Evolutionary conservation across 2,888 invertebrate genomes (phyloP), one percentile per base, ranked within the genome.

Genomic region (Aricia artaxerxes): DNA sequence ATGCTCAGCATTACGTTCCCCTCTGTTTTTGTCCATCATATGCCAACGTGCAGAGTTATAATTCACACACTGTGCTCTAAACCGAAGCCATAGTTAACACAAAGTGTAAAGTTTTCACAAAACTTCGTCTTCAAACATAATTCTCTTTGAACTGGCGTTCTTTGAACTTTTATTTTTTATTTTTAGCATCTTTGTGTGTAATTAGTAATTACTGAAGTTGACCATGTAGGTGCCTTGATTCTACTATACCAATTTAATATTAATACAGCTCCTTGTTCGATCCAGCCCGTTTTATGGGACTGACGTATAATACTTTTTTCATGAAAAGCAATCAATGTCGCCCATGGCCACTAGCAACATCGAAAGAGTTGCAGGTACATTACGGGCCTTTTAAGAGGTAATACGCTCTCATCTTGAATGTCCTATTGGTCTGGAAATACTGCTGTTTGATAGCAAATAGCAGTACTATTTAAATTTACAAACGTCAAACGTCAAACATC

Each of bases 41-140:
- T 44, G 49, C 9, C 9, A 49, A 49, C 49, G 9, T 11, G 9
- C 2, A 49, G 49, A 49, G 49, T 11, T 2, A 49, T 49, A 49
- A 69, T 31, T 11, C 31, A 69, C 31, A 69, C 35, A 13, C 35
- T 64, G 9, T 31, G 64, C n/a, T 35, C 31, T 24, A 61, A 61
- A 4, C 35, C 38, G 13, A 69, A 69, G 5, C 38, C 13, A 3
- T 24, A 31, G 64, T 31, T 64, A 31, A 64, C 64, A 64, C 24
- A 64, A 69, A 69, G 35, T 69, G 69, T 69, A 69, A 69, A 69
- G 69, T 69, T 69, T 69, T 69, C 35, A 31, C 69, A 38, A 69
- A 69, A 69, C 69, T 69, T 69, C 13, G 69, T 13, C 35, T 69
- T 69, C 13, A 16, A 16, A 35, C 35, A 31, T 16, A 35, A 35